Evolutionary conservation across 2,888 invertebrate genomes (phyloP).

Genomic region (Tromatobia lineatoria): DNA sequence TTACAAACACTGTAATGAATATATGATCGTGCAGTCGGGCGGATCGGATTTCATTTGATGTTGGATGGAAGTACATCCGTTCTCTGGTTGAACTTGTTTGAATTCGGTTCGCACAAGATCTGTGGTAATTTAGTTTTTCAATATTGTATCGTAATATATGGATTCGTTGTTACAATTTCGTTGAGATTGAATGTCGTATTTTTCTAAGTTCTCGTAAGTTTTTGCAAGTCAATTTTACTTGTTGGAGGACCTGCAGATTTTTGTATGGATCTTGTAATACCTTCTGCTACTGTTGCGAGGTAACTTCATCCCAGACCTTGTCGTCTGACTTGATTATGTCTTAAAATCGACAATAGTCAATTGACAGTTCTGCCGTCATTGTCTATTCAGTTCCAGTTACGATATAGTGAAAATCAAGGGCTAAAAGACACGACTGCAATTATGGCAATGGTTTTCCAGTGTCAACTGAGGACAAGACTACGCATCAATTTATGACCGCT

Average conservation of each 20-base stretch:
- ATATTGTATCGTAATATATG: too few relatives aligned
- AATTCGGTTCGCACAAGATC: not conserved
- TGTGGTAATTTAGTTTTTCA: too few relatives aligned
- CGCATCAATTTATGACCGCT: slow-evolving; percentile 27
- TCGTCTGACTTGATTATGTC: too few relatives aligned
- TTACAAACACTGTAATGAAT: slow-evolving; percentile 42
- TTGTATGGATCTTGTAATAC: too few relatives aligned
- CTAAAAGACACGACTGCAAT: not conserved
- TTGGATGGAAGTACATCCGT: slow-evolving; percentile 7
- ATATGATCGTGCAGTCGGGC: slow-evolving; percentile 12
- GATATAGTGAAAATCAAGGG: not conserved
- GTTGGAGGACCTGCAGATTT: too few relatives aligned
- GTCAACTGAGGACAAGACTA: not conserved
- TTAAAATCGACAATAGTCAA: not conserved
- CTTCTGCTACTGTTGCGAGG: too few relatives aligned
- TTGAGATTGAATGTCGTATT: too few relatives aligned
- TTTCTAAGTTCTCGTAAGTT: too few relatives aligned
- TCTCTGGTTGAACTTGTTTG: not conserved
- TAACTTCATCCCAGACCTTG: too few relatives aligned
- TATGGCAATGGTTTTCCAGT: not conserved
- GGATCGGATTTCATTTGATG: slow-evolving; percentile 34
- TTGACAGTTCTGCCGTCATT: not conserved
- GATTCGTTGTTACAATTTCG: too few relatives aligned
- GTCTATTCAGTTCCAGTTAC: not conserved
- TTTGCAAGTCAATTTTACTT: too few relatives aligned